These are phyloP conservation scores for Fistularia commersonii DNA, from an alignment of 2,797 vertebrate genomes.

Conservation along the genomic window DNA sequence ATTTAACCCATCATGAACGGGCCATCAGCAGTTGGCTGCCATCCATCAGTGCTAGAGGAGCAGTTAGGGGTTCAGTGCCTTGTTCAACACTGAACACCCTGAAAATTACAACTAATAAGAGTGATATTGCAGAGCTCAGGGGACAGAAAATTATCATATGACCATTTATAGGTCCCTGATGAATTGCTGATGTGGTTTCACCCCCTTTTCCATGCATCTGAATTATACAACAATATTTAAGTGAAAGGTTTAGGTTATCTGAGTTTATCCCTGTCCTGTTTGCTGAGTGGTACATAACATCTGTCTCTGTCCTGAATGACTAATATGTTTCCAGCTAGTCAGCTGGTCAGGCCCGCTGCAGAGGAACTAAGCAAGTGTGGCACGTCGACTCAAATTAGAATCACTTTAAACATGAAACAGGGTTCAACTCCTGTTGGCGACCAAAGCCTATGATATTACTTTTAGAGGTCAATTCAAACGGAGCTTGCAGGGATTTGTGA, in stretches of 20 bases:
- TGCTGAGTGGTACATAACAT: conserved; percentile 39
- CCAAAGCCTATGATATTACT: conserved; percentile 1
- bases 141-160: neutral
- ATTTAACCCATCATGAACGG: no score
- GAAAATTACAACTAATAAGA: no score
- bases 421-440: conserved; percentile 2
- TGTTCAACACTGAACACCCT: no score
- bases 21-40: no score
- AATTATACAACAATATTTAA: conserved; percentile 16
- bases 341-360: conserved; percentile 35
- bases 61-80: no score
- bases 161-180: neutral
- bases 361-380: conserved; percentile 34
- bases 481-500: no score
- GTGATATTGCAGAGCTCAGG: neutral
- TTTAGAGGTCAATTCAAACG: neutral
- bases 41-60: no score
- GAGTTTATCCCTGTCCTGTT: conserved; percentile 17
- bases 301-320: conserved; percentile 36
- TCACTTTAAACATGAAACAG: conserved; percentile 30
- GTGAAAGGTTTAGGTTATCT: conserved; percentile 13
- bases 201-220: conserved; percentile 1
- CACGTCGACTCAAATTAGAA: conserved; percentile 45
- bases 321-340: conserved; percentile 43
- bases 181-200: neutral